phyloP scores from a whole-genome alignment of 2,797 vertebrate genomes.

The Petrocephalus sullivani region DNA sequence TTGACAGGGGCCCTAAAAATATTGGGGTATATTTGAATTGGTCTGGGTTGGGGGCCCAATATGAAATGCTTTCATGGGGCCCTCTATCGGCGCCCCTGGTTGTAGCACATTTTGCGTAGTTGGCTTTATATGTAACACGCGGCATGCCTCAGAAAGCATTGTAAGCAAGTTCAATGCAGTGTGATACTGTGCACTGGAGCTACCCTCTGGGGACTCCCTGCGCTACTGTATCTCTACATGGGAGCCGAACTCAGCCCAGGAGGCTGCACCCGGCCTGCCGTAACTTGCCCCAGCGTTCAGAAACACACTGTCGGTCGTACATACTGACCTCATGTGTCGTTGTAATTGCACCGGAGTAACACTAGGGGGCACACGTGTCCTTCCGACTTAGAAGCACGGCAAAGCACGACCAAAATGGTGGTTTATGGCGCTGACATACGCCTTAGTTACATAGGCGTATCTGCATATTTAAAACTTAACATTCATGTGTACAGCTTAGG shows the following conservation, averaged over 20 bases:
- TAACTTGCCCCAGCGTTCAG: not conserved
- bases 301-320: not conserved
- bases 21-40: too few species aligned
- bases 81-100: too few species aligned
- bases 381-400: not conserved
- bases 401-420: not conserved
- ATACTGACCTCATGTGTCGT: not conserved
- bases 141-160: not conserved
- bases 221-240: not conserved
- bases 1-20: too few species aligned
- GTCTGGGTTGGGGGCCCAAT: too few species aligned
- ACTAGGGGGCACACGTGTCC: not conserved
- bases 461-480: not conserved
- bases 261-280: not conserved
- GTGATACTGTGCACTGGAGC: not conserved
- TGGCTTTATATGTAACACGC: not conserved
- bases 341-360: not conserved
- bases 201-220: not conserved
- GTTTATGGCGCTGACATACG: not conserved
- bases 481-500: not conserved
- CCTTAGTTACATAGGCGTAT: not conserved
- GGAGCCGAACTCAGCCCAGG: not conserved
- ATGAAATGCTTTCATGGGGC: too few species aligned
- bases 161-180: not conserved
- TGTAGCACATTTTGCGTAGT: not conserved